These are phyloP conservation scores for Puffinus mauretanicus DNA, from an alignment of 2,113 vertebrate genomes.

Conservation along the genomic window DNA sequence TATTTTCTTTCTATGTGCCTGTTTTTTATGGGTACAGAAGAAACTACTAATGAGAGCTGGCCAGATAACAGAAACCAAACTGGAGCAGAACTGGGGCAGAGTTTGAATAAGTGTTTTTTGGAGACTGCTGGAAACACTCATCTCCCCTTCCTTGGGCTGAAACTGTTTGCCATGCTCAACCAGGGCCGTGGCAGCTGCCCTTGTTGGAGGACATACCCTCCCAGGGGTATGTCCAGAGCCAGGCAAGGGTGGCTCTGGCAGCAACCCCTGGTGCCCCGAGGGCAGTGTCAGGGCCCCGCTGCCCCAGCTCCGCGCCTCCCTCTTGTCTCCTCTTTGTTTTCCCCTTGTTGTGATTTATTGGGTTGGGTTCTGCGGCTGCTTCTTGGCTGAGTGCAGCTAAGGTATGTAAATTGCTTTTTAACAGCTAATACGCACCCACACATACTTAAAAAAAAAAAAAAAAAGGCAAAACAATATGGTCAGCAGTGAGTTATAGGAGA, in stretches of 20 bases:
- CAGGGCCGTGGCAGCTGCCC: background rate
- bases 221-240: background rate
- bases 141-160: background rate
- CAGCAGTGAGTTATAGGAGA: background rate
- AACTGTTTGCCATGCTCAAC: background rate
- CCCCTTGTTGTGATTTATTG: conserved; percentile 26
- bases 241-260: background rate
- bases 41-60: background rate
- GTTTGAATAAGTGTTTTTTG: background rate
- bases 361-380: background rate
- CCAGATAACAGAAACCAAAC: background rate
- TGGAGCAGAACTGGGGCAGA: background rate
- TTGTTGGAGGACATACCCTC: background rate
- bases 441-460: background rate
- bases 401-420: conserved; percentile 43
- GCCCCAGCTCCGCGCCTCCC: background rate
- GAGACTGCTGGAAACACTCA: background rate
- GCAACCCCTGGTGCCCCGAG: background rate
- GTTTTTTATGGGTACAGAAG: background rate
- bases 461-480: background rate
- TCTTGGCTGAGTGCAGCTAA: conserved; percentile 22
- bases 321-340: background rate
- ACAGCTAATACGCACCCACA: background rate
- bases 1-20: background rate
- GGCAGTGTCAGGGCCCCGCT: background rate